Conservation (phyloP, 2,888 invertebrate species). For the Luffia ferchaultella region DNA sequence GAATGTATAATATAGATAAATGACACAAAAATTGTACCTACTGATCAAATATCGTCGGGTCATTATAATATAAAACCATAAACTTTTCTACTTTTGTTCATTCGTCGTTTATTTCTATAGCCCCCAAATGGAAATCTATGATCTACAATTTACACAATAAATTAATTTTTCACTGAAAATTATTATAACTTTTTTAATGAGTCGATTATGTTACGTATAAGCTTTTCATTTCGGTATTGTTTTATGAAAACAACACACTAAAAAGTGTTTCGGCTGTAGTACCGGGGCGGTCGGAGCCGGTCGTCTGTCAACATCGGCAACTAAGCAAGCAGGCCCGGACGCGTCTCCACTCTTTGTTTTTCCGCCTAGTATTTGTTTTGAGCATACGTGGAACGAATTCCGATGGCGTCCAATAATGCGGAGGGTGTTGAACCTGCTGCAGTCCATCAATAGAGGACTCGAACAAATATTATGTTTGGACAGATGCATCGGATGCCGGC, state of each 20-base stretch:
- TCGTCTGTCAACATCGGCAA: slow-evolving; percentile 45
- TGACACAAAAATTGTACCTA: too few relatives aligned
- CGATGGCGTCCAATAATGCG: slow-evolving; percentile 46
- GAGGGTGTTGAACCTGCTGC: slow-evolving; percentile 40
- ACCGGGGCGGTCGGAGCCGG: slow-evolving; percentile 11
- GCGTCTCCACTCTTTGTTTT: slow-evolving; percentile 51
- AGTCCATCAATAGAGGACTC: slow-evolving; percentile 51
- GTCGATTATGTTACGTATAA: too few relatives aligned
- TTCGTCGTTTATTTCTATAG: too few relatives aligned
- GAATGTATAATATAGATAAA: too few relatives aligned
- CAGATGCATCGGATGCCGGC: slow-evolving; percentile 9
- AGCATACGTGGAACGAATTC: slow-evolving; percentile 53
- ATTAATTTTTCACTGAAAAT: too few relatives aligned
- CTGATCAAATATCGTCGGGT: too few relatives aligned
- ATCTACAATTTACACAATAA: too few relatives aligned
- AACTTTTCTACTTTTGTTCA: too few relatives aligned
- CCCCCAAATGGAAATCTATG: too few relatives aligned
- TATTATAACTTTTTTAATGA: too few relatives aligned
- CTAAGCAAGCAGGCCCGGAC: slow-evolving; percentile 50
- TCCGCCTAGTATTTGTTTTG: slow-evolving; percentile 48
- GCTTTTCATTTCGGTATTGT: neutral
- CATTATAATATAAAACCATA: too few relatives aligned
- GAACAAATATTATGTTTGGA: slow-evolving; percentile 47
- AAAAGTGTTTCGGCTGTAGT: neutral
- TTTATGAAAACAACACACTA: neutral